phyloP scores from a whole-genome alignment of 2,113 vertebrate genomes.

The Tylochromis polylepis region DNA sequence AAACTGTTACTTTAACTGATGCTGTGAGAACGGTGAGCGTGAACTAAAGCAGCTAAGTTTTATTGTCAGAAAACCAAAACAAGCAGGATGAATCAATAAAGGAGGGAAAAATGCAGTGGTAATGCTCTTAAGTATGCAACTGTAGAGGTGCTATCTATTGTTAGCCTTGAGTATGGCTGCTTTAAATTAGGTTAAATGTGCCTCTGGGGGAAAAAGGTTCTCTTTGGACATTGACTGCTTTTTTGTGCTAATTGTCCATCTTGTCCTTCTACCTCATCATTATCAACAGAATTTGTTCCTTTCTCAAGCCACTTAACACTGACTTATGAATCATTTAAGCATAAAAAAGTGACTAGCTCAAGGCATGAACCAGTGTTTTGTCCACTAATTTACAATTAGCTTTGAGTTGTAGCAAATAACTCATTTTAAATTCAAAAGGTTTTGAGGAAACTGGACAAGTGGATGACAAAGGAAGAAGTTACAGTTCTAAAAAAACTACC shows the following conservation, averaged over 20 bases:
- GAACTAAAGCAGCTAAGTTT: background rate
- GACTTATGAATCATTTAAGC: background rate
- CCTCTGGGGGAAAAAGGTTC: background rate
- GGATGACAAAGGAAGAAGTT: accelerated
- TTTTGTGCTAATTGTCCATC: accelerated
- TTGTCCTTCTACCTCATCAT: accelerated
- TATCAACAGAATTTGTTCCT: background rate
- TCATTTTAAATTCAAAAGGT: accelerated
- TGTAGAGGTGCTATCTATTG: accelerated
- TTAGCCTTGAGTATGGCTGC: background rate
- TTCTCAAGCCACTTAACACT: background rate
- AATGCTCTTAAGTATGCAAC: background rate
- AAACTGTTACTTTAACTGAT: background rate
- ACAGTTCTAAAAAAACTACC: background rate
- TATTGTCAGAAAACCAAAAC: background rate
- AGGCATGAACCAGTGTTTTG: background rate
- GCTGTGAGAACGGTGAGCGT: background rate
- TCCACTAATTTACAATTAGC: background rate
- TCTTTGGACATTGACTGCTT: background rate
- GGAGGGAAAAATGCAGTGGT: background rate
- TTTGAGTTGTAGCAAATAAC: background rate
- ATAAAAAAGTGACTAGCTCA: background rate
- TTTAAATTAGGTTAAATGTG: background rate
- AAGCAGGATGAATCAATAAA: background rate
- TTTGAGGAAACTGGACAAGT: background rate